phyloP scores from a whole-genome alignment of 1,140 invertebrate genomes.

The Solenopsis fugax region DNA sequence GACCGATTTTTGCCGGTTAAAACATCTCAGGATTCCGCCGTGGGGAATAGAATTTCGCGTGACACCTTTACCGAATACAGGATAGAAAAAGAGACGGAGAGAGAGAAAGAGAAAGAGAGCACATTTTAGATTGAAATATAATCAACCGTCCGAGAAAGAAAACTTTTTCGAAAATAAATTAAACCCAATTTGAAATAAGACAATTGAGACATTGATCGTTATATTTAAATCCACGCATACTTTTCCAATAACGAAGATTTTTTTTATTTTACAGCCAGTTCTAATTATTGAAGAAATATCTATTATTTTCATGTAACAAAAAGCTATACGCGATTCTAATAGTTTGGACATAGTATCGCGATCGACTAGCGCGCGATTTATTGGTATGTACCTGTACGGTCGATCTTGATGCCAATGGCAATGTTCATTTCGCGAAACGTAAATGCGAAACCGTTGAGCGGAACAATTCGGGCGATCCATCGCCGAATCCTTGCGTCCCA shows the following conservation, averaged over 20 bases:
- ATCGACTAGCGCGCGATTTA: constrained; percentile 24
- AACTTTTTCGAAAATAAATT: neutral
- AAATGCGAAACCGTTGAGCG: constrained; percentile 66
- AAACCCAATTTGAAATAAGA: neutral
- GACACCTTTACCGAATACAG: neutral
- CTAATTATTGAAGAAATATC: neutral
- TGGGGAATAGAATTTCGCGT: constrained; percentile 22
- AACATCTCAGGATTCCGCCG: neutral
- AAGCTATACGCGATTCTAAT: neutral
- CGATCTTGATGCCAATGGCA: neutral
- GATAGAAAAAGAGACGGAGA: neutral
- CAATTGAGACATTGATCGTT: neutral
- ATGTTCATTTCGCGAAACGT: constrained; percentile 39
- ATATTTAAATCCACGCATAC: neutral
- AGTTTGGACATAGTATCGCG: neutral
- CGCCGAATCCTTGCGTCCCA: constrained; percentile 34
- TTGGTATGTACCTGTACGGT: neutral
- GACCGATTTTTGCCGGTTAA: constrained; percentile 39
- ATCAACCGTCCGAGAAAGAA: neutral
- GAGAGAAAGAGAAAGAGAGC: neutral
- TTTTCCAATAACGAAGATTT: neutral
- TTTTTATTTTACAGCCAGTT: neutral
- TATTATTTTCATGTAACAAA: neutral
- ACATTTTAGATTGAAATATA: neutral
- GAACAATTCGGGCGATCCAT: constrained; percentile 61